Conservation (phyloP, 2,888 invertebrate genomes). For the Heliconius charithonia region DNA sequence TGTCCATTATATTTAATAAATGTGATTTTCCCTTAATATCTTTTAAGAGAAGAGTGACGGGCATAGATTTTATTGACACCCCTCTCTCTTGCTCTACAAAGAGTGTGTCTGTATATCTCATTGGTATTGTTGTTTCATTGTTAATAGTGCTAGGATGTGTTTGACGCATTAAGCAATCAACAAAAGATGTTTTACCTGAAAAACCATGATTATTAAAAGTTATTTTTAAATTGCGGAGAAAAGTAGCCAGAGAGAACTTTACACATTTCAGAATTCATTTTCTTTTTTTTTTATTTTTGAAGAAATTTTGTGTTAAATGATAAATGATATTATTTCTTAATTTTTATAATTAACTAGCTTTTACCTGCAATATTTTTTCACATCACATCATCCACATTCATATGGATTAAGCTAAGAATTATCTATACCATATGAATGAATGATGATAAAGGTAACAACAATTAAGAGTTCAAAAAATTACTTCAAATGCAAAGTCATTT, state of each 20-base stretch:
- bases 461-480: no score
- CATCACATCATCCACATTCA: no score
- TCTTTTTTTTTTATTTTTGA: no score
- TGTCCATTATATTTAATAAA: conserved; percentile 98
- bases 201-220: background rate
- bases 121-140: conserved; percentile 89
- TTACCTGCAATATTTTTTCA: no score
- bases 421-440: no score
- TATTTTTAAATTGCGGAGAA: background rate
- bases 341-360: no score
- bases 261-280: no score
- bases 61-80: conserved; percentile 98
- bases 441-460: no score
- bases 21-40: conserved; percentile 98
- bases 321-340: no score
- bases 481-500: no score
- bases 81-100: conserved; percentile 99
- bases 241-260: background rate
- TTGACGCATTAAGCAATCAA: conserved; percentile 97
- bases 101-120: conserved; percentile 97
- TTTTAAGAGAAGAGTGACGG: conserved; percentile 96
- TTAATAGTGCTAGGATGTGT: conserved; percentile 95
- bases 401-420: no score
- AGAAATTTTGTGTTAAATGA: no score
- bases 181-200: conserved; percentile 95